Percentiles rank a stretch among this genome's conserved stretches.
These are phyloP conservation scores for Cryptus viduatorius DNA, from an alignment of 2,888 invertebrate genomes.

Conservation along the genomic window DNA sequence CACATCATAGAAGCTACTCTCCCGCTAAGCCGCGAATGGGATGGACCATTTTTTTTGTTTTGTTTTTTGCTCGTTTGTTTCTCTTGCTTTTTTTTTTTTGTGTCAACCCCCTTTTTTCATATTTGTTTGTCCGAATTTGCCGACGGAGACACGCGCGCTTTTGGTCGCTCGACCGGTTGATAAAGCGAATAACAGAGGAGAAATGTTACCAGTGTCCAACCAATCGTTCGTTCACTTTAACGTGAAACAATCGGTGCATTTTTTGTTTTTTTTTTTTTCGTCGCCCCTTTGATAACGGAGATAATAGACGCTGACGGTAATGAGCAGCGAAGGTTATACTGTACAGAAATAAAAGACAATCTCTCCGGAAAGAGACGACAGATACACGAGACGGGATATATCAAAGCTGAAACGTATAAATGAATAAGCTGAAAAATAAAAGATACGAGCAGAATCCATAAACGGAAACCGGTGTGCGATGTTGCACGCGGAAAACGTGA, in stretches of 20 bases:
- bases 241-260: background rate
- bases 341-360: constrained; percentile 22
- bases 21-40: background rate
- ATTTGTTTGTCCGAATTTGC: background rate
- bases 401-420: constrained; percentile 54
- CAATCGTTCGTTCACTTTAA: background rate
- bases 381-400: constrained; percentile 17
- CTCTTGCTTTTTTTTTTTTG: background rate
- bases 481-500: constrained; percentile 65
- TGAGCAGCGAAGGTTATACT: constrained; percentile 21
- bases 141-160: background rate
- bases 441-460: constrained; percentile 62
- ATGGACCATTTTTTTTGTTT: background rate
- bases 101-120: background rate
- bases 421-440: constrained; percentile 62
- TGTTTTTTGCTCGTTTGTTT: background rate
- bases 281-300: background rate
- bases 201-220: background rate
- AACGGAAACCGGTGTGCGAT: constrained; percentile 47
- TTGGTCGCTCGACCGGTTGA: background rate
- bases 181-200: background rate
- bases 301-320: background rate
- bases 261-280: too few relatives aligned
- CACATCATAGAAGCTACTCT: background rate
- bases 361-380: background rate